phyloP scores from a whole-genome alignment of 2,888 invertebrate species.

The Hirtodrosophila confusa region DNA sequence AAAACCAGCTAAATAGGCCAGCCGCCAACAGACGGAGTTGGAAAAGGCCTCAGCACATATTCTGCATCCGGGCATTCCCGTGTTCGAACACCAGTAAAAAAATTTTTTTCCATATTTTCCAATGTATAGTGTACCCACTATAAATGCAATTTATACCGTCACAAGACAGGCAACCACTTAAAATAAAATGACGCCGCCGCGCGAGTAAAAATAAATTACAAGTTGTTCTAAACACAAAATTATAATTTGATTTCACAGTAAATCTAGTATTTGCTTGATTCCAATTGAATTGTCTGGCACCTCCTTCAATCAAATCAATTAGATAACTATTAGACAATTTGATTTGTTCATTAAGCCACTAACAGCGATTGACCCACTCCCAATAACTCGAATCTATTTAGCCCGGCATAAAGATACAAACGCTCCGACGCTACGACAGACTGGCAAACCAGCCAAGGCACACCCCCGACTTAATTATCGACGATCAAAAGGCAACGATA shows the following conservation, averaged over 20 bases:
- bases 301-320: slow-evolving; percentile 55
- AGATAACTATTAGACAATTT: slow-evolving; percentile 61
- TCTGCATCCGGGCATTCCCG: no score
- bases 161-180: no score
- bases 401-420: slow-evolving; percentile 18
- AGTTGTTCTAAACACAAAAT: no score
- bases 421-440: slow-evolving; percentile 3
- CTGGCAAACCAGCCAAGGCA: slow-evolving; percentile 14
- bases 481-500: slow-evolving; percentile 75
- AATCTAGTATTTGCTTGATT: slow-evolving; percentile 8
- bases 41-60: no score
- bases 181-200: no score
- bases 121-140: no score
- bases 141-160: no score
- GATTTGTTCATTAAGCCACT: slow-evolving; percentile 66
- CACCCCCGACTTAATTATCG: slow-evolving; percentile 75
- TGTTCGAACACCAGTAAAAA: no score
- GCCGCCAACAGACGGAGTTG: no score
- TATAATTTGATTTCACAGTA: background rate
- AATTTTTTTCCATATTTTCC: no score
- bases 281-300: slow-evolving; percentile 34
- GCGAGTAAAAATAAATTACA: no score
- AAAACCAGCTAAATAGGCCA: no score
- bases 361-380: slow-evolving; percentile 44
- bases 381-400: slow-evolving; percentile 68